Evolutionary conservation across 1,140 invertebrate species (phyloP), one percentile per base, ranked within the genome.

Genomic region (Cherax destructor): DNA sequence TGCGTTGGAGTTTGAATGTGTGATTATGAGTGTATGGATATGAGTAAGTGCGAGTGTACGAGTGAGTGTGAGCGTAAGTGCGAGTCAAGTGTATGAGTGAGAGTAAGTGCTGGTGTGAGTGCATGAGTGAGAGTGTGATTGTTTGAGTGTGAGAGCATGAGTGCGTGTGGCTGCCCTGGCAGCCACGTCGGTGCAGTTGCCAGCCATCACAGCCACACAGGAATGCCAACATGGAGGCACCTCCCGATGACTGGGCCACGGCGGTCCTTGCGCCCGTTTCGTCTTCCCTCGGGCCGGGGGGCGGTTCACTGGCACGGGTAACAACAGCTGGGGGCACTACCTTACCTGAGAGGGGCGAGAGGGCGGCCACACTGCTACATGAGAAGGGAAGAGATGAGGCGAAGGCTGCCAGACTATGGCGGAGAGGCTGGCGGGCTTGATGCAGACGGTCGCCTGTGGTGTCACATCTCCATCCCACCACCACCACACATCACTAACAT

Each of bases 161-260:
- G 56, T 9, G 61, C 0, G 61, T 65, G 61, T 78, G 81, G 89
- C 83, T 85, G 83, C 89, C 89, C 89, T 84, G 81, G 21, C 3
- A 3, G 6, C 24, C 56, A 3, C 24, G 59, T 88, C 86, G 86
- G 86, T 88, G 77, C 76, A 78, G 89, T 91, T 90, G 88, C 81
- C 89, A 85, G 89, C 89, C 89, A 80, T 21, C 69, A 47, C 24
- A 18, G 10, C 76, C 61, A 65, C 74, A 78, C 89, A 91, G 89
- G 89, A 91, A 91, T 91, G 83, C 89, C 89, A 91, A 91, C 89
- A 74, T 56, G 86, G 86, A 86, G 79, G 52, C 30, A 30, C 74
- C 16, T 5, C 9, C 41, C 74, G n/a, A 2, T 9, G 50, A 72
- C 61, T 69, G 5, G 41, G 59, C 47, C 7, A 52, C 3, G 0